Evolutionary conservation across 2,797 vertebrate species (phyloP).

Genomic region (Macroramphosus scolopax): DNA sequence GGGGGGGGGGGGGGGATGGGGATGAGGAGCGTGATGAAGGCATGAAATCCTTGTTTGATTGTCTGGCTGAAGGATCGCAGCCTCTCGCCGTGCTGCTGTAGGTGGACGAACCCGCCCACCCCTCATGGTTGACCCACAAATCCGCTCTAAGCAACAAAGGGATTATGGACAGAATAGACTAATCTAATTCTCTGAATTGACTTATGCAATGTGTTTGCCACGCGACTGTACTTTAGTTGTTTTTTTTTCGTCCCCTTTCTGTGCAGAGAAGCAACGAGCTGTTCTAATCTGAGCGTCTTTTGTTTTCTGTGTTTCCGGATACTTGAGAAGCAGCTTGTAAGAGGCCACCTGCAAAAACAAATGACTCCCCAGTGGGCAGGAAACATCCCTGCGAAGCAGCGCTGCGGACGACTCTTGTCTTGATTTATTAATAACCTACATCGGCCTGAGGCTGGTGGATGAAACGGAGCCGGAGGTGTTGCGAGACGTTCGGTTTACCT

Average conservation of each 20-base stretch:
- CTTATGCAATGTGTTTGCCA: constrained; percentile 42
- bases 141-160: constrained; percentile 57
- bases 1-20: no score
- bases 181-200: constrained; percentile 58
- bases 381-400: constrained; percentile 64
- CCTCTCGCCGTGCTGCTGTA: constrained; percentile 14
- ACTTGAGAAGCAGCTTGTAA: constrained; percentile 59
- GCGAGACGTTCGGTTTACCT: constrained; percentile 43
- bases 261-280: constrained; percentile 7
- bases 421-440: constrained; percentile 64
- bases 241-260: no score
- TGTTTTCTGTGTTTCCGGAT: constrained; percentile 58
- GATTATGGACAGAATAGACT: constrained; percentile 59
- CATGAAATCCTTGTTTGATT: constrained; percentile 37
- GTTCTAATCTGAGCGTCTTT: constrained; percentile 28
- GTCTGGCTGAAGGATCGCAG: constrained; percentile 23
- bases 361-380: constrained; percentile 61
- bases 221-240: no score
- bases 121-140: constrained; percentile 61
- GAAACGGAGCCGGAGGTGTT: constrained; percentile 54
- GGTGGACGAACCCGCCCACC: constrained; percentile 41
- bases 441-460: constrained; percentile 31
- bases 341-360: constrained; percentile 69
- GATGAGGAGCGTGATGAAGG: no score
- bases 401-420: constrained; percentile 39